Conservation (phyloP, 2,113 vertebrate genomes). For the Megaleporinus macrocephalus region DNA sequence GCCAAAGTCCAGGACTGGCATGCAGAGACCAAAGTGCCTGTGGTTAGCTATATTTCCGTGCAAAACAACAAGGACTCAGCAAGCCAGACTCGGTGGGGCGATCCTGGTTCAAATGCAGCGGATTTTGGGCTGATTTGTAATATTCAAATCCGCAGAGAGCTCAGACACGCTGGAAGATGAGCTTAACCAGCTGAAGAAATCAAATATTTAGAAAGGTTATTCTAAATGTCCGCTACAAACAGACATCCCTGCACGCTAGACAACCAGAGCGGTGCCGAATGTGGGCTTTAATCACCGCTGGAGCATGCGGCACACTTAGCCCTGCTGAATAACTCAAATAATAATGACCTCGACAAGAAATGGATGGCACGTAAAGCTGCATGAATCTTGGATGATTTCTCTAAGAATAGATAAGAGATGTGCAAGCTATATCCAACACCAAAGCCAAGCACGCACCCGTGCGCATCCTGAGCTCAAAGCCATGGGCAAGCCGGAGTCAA, state of each 20-base stretch:
- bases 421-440: background rate
- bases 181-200: conserved; percentile 53
- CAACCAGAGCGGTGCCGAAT: background rate
- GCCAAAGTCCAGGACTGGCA: conserved; percentile 27
- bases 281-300: conserved; percentile 1
- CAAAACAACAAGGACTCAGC: background rate
- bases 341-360: background rate
- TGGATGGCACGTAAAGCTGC: background rate
- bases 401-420: conserved; percentile 28
- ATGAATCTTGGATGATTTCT: background rate
- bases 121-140: conserved; percentile 59
- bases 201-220: conserved; percentile 69
- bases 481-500: conserved; percentile 7
- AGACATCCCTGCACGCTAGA: conserved; percentile 27
- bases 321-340: background rate
- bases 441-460: background rate
- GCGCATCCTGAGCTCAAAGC: background rate
- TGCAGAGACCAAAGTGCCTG: conserved; percentile 16
- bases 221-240: conserved; percentile 58
- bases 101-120: conserved; percentile 56
- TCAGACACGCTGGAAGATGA: conserved; percentile 46
- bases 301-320: background rate
- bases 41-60: background rate
- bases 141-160: conserved; percentile 68
- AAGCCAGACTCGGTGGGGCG: background rate